Evolutionary conservation across 2,888 invertebrate genomes (phyloP).

Genomic region (Eupsilia transversa): DNA sequence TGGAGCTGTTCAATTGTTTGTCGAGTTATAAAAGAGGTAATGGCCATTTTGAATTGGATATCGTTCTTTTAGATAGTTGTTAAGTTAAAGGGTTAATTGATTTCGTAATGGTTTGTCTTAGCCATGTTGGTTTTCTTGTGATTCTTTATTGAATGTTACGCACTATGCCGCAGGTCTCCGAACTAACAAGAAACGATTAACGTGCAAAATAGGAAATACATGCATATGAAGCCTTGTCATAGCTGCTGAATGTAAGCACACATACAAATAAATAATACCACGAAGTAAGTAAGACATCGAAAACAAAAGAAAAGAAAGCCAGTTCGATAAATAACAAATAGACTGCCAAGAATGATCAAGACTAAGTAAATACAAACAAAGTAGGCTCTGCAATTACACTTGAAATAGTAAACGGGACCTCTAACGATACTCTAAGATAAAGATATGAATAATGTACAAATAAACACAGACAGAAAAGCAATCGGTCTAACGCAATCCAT

Average conservation of each 20-base stretch:
- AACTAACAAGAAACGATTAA: constrained; percentile 11
- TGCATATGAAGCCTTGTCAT: not conserved
- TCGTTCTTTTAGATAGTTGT: constrained; percentile 38
- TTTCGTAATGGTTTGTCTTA: constrained; percentile 8
- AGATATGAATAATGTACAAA: constrained; percentile 31
- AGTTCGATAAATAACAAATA: not conserved
- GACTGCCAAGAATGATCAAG: not conserved
- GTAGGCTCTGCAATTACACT: not conserved
- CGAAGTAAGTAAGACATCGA: not conserved
- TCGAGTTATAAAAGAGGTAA: constrained; percentile 23
- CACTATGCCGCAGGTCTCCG: too few relatives aligned
- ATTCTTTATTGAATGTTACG: constrained; percentile 26
- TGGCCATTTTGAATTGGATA: constrained; percentile 38
- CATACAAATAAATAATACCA: not conserved
- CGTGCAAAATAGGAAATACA: not conserved
- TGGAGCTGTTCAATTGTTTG: constrained; percentile 54
- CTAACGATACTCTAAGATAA: constrained; percentile 18
- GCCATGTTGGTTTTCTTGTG: constrained; percentile 5
- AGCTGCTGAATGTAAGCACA: not conserved
- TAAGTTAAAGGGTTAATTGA: constrained; percentile 42
- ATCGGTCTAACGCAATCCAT: constrained; percentile 42
- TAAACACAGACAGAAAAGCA: constrained; percentile 20
- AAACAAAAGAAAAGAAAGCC: not conserved
- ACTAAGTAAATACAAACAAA: constrained; percentile 1
- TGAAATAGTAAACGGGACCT: constrained; percentile 16